Conservation (phyloP, 2,888 invertebrate genomes). For the Abrostola tripartita region DNA sequence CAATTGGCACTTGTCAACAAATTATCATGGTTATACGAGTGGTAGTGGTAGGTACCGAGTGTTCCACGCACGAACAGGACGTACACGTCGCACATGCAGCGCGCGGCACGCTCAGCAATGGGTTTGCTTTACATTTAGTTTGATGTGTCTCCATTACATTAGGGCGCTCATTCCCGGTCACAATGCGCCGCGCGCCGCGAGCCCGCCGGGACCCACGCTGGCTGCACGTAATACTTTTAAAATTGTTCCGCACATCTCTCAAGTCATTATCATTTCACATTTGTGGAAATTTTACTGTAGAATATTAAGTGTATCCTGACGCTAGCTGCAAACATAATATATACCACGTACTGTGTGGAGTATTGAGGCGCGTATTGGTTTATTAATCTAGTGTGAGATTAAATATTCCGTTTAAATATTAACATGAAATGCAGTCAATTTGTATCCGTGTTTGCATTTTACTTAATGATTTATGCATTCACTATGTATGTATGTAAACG, state of each 20-base stretch:
- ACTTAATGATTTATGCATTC: not conserved
- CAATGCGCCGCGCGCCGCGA: slow-evolving; percentile 41
- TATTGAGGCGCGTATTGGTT: slow-evolving; percentile 44
- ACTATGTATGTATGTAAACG: too few species aligned
- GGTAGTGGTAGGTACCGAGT: not conserved
- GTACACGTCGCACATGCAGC: not conserved
- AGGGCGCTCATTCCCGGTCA: slow-evolving; percentile 48
- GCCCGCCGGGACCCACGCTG: slow-evolving; percentile 17
- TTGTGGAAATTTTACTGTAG: slow-evolving; percentile 36
- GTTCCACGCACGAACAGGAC: not conserved
- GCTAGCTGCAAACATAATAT: slow-evolving; percentile 1
- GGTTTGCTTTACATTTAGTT: slow-evolving; percentile 34
- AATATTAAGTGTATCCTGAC: slow-evolving; percentile 37
- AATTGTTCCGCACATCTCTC: slow-evolving; percentile 43
- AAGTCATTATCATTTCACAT: slow-evolving; percentile 51
- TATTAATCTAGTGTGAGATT: slow-evolving; percentile 35
- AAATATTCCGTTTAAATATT: slow-evolving; percentile 39
- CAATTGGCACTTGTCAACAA: not conserved
- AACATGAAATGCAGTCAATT: slow-evolving; percentile 13
- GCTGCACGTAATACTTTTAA: slow-evolving; percentile 53
- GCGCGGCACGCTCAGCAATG: slow-evolving; percentile 7
- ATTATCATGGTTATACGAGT: not conserved
- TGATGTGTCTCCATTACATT: slow-evolving; percentile 55
- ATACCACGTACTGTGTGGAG: slow-evolving; percentile 20
- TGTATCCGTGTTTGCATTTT: slow-evolving; percentile 3